Evolutionary conservation across 2,797 vertebrate genomes (phyloP).

Genomic region (Mus caroli): DNA sequence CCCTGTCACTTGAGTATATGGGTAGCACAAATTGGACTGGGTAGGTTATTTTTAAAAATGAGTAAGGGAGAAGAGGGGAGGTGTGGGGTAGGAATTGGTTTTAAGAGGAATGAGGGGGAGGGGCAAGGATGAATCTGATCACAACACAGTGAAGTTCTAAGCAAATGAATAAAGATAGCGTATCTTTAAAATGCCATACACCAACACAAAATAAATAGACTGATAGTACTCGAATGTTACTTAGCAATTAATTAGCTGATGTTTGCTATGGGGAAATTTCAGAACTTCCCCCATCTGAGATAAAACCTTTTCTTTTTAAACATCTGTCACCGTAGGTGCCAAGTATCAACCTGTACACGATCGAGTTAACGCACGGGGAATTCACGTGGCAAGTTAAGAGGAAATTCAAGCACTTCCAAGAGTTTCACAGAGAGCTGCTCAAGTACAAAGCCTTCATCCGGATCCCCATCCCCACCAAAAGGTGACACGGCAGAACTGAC

Average conservation of each 20-base stretch:
- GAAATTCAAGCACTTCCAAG: conserved; percentile 98
- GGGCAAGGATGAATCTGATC: not conserved
- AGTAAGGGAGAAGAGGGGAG: not conserved
- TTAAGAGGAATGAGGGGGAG: not conserved
- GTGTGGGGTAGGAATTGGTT: not conserved
- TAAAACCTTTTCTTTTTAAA: conserved; percentile 52
- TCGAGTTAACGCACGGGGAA: conserved; percentile 96
- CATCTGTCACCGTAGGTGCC: conserved; percentile 84
- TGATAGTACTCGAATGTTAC: not conserved
- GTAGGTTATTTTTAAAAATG: not conserved
- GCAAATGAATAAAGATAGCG: not conserved
- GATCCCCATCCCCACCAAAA: conserved; percentile 95
- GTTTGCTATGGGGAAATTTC: conserved; percentile 13
- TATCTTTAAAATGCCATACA: not conserved
- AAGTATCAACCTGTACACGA: conserved; percentile 92
- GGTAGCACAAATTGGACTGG: not conserved
- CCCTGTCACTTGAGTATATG: not conserved
- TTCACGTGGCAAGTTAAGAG: conserved; percentile 98
- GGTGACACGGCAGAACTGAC: conserved; percentile 68
- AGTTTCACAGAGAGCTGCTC: conserved; percentile 96
- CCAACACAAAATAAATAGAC: not conserved
- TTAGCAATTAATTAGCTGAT: conserved; percentile 32
- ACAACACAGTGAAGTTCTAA: not conserved
- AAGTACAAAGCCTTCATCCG: conserved; percentile 97
- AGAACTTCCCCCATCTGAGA: conserved; percentile 52